phyloP scores from a whole-genome alignment of 2,113 vertebrate species.

The Malurus alboscapulatus region DNA sequence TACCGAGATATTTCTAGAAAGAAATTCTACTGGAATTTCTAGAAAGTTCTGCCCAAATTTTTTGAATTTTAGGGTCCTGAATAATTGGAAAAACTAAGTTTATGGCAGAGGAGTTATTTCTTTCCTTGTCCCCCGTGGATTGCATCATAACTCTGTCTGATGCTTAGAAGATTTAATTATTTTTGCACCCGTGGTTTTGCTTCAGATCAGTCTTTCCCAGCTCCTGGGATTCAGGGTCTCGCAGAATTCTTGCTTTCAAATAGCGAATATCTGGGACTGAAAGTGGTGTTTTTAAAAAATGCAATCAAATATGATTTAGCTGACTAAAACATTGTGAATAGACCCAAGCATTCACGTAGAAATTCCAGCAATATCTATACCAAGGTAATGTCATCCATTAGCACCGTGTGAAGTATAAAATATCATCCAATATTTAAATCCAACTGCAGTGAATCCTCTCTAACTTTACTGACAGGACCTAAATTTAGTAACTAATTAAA shows the following conservation, averaged over 20 bases:
- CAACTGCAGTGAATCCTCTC: neutral
- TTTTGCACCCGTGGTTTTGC: neutral
- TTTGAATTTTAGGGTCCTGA: neutral
- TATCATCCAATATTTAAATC: conserved; percentile 20
- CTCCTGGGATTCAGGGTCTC: neutral
- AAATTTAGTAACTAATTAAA: conserved; percentile 61
- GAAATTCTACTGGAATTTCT: neutral
- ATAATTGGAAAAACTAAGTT: neutral
- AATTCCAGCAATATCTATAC: neutral
- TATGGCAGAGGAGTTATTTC: neutral
- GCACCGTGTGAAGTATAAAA: neutral
- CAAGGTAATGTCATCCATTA: neutral
- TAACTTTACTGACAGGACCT: conserved; percentile 24
- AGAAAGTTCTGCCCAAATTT: neutral
- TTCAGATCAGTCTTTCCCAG: neutral
- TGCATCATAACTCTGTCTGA: neutral
- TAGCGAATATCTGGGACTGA: neutral
- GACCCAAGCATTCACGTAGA: neutral
- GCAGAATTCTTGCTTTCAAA: neutral
- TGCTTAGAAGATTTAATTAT: neutral
- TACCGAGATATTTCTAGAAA: neutral
- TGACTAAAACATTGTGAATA: neutral
- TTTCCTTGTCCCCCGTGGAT: neutral
- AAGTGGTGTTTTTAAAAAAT: neutral
- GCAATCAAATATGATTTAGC: neutral